A percentile compares a stretch with the other conserved stretches of the same genome.
Evolutionary conservation across 1,140 invertebrate species (phyloP).

Genomic region (Drosophila tsacasi): DNA sequence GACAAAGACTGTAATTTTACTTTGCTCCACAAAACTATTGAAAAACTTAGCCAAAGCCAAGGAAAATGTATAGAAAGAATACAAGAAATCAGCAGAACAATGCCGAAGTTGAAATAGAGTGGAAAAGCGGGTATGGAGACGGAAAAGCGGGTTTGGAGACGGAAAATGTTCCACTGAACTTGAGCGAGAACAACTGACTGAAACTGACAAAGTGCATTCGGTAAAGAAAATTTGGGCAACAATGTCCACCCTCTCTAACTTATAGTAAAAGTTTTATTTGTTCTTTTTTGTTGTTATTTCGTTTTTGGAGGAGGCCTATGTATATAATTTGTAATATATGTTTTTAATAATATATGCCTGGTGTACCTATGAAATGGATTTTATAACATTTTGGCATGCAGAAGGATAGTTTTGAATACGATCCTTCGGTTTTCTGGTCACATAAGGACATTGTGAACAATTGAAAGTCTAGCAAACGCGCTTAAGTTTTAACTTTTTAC

Average conservation of each 20-base stretch:
- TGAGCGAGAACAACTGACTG: conserved; percentile 61
- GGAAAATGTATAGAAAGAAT: conserved; percentile 12
- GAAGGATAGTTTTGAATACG: too few relatives aligned
- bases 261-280: conserved; percentile 4
- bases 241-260: conserved; percentile 21
- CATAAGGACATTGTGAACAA: background rate
- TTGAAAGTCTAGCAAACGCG: background rate
- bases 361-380: background rate
- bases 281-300: conserved; percentile 3
- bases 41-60: conserved; percentile 17
- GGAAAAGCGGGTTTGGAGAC: conserved; percentile 33
- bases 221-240: conserved; percentile 27
- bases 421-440: too few relatives aligned
- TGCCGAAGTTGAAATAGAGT: conserved; percentile 16
- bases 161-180: conserved; percentile 58
- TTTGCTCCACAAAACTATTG: conserved; percentile 43
- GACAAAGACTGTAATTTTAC: conserved; percentile 73
- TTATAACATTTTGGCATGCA: background rate
- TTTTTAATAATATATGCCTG: background rate
- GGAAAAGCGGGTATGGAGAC: conserved; percentile 9
- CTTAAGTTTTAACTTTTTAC: too few relatives aligned
- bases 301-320: background rate
- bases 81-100: conserved; percentile 10
- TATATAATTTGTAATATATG: background rate
- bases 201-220: conserved; percentile 76